phyloP scores from a whole-genome alignment of 2,888 invertebrate species.

The Nycteola revayana region DNA sequence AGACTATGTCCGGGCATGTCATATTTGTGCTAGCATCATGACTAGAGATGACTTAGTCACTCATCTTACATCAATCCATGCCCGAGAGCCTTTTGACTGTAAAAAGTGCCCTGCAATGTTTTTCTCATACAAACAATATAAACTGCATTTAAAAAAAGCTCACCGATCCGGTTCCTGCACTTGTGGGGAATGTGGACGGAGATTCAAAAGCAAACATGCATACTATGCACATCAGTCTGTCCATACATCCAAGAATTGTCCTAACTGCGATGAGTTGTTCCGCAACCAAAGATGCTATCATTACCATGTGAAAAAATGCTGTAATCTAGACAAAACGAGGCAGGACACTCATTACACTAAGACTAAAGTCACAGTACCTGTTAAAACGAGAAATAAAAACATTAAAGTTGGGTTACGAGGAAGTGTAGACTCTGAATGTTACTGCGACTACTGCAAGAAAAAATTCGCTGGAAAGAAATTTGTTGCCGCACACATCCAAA shows the following conservation, averaged over 20 bases:
- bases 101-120: slow-evolving; percentile 60
- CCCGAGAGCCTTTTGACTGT: slow-evolving; percentile 45
- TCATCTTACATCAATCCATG: slow-evolving; percentile 49
- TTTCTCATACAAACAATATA: slow-evolving; percentile 33
- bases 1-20: slow-evolving; percentile 56
- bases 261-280: slow-evolving; percentile 56
- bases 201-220: slow-evolving; percentile 47
- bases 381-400: slow-evolving; percentile 46
- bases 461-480: slow-evolving; percentile 62
- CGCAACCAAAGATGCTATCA: slow-evolving; percentile 61
- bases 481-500: slow-evolving; percentile 65
- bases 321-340: slow-evolving; percentile 46
- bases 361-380: slow-evolving; percentile 44
- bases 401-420: slow-evolving; percentile 59
- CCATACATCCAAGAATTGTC: slow-evolving; percentile 54
- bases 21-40: slow-evolving; percentile 60
- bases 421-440: slow-evolving; percentile 50
- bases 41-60: slow-evolving; percentile 44
- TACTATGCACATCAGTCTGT: slow-evolving; percentile 55
- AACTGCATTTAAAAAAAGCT: slow-evolving; percentile 41
- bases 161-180: slow-evolving; percentile 49
- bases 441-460: slow-evolving; percentile 67
- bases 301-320: slow-evolving; percentile 59
- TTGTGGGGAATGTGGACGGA: slow-evolving; percentile 64
- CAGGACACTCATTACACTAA: slow-evolving; percentile 39